Percentiles rank a stretch among this genome's conserved stretches.
These are phyloP conservation scores for Argya squamiceps DNA, from an alignment of 2,797 vertebrate genomes.

Conservation along the genomic window DNA sequence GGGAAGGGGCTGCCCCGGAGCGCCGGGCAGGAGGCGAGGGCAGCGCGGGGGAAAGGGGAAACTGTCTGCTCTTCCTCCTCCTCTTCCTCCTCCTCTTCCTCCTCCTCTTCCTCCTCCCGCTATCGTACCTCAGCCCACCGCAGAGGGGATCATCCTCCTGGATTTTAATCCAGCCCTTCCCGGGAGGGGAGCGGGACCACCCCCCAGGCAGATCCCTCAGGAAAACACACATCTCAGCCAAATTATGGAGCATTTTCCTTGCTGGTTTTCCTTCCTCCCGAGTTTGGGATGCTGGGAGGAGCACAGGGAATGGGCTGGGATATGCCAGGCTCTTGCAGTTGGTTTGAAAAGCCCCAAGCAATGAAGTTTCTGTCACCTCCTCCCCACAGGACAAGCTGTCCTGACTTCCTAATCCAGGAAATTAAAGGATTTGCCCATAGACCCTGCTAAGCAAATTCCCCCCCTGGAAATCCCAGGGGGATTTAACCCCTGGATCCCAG, in stretches of 20 bases:
- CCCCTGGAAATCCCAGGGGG: slow-evolving; percentile 39
- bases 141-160: background rate
- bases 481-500: slow-evolving; percentile 49
- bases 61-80: background rate
- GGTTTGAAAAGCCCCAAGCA: background rate
- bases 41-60: fast-evolving
- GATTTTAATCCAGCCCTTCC: background rate
- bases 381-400: background rate
- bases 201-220: background rate
- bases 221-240: background rate
- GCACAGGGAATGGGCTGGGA: fast-evolving
- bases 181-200: background rate
- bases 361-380: background rate
- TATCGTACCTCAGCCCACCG: background rate
- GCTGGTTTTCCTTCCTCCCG: background rate
- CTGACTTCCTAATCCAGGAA: slow-evolving; percentile 65
- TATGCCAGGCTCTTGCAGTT: fast-evolving
- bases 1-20: background rate
- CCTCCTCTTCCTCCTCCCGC: background rate
- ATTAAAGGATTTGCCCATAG: slow-evolving; percentile 59
- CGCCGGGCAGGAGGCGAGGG: background rate
- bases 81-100: background rate
- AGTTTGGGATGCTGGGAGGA: background rate
- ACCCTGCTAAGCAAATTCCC: slow-evolving; percentile 48
- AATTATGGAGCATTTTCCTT: background rate